phyloP scores from a whole-genome alignment of 2,797 vertebrate genomes.

The Adelosebastes latens region DNA sequence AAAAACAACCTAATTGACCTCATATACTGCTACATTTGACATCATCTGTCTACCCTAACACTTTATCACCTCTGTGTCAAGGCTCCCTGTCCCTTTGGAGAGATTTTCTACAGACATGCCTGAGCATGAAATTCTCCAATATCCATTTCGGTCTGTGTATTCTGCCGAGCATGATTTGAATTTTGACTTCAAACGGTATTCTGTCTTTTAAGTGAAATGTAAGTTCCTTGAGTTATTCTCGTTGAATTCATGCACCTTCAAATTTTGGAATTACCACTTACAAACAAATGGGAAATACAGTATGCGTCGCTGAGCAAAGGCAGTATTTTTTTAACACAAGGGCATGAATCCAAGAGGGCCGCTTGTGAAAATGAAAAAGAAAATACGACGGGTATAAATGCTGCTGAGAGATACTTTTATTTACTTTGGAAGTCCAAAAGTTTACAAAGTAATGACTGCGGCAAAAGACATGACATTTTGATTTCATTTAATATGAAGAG shows the following conservation, averaged over 20 bases:
- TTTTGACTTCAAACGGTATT: conserved; percentile 24
- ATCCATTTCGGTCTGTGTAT: conserved; percentile 7
- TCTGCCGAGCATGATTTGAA: conserved; percentile 18
- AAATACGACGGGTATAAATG: conserved; percentile 29
- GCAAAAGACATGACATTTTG: conserved; percentile 63
- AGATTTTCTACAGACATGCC: conserved; percentile 25
- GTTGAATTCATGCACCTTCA: conserved; percentile 2
- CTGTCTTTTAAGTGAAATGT: conserved; percentile 3
- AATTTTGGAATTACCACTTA: conserved; percentile 20
- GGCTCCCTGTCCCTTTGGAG: background rate
- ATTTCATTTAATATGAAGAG: conserved; percentile 65
- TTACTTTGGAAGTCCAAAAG: conserved; percentile 50
- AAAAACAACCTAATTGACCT: background rate
- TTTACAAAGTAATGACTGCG: conserved; percentile 72
- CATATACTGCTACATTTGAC: background rate
- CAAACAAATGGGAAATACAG: conserved; percentile 19
- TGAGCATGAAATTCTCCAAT: conserved; percentile 50
- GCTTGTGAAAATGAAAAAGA: conserved; percentile 27
- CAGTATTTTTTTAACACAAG: background rate
- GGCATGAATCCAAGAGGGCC: conserved; percentile 22
- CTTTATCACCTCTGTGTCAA: conserved; percentile 25
- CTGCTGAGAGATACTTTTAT: conserved; percentile 47
- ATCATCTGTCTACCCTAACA: background rate
- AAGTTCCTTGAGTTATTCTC: conserved; percentile 6
- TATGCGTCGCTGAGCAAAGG: background rate